A percentile compares a stretch with the other conserved stretches of the same genome.
Evolutionary conservation across 2,888 invertebrate species (phyloP).

Genomic region (Opisthograptis luteolata): DNA sequence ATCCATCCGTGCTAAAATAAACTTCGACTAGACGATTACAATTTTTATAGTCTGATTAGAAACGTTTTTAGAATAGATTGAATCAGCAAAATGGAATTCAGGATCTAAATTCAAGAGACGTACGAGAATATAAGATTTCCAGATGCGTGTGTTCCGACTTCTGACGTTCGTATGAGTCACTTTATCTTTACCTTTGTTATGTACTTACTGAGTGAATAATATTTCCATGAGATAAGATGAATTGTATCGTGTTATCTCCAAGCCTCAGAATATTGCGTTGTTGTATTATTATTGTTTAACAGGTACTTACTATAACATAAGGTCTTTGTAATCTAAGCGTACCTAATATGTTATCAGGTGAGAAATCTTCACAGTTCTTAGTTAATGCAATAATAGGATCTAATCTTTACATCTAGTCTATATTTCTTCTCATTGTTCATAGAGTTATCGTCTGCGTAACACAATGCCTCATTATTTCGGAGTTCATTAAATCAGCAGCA

Average conservation of each 20-base stretch:
- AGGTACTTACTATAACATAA: slow-evolving; percentile 9
- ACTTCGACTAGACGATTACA: slow-evolving; percentile 8
- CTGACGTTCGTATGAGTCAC: slow-evolving; percentile 51
- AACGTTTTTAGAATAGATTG: slow-evolving; percentile 36
- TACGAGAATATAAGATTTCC: slow-evolving; percentile 38
- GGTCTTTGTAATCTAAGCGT: slow-evolving; percentile 9
- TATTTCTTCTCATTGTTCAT: slow-evolving; percentile 5
- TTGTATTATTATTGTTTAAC: slow-evolving; percentile 30
- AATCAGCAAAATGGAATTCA: slow-evolving; percentile 48
- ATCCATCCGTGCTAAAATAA: slow-evolving; percentile 21
- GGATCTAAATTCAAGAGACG: slow-evolving; percentile 41
- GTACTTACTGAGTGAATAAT: slow-evolving; percentile 27
- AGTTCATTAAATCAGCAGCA: slow-evolving; percentile 27
- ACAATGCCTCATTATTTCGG: slow-evolving; percentile 37
- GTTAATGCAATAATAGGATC: slow-evolving; percentile 23
- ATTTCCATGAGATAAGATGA: slow-evolving; percentile 38
- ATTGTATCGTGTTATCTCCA: slow-evolving; percentile 30
- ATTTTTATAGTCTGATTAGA: slow-evolving; percentile 32
- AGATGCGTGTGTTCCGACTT: slow-evolving; percentile 41
- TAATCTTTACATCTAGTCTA: slow-evolving; percentile 19
- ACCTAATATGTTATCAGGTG: slow-evolving; percentile 29
- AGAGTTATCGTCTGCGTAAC: slow-evolving; percentile 15
- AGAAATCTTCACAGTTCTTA: slow-evolving; percentile 33
- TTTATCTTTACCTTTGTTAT: slow-evolving; percentile 32
- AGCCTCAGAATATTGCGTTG: slow-evolving; percentile 25